Conservation (phyloP, 1,140 invertebrate genomes). For the Drosophila ironensis region DNA sequence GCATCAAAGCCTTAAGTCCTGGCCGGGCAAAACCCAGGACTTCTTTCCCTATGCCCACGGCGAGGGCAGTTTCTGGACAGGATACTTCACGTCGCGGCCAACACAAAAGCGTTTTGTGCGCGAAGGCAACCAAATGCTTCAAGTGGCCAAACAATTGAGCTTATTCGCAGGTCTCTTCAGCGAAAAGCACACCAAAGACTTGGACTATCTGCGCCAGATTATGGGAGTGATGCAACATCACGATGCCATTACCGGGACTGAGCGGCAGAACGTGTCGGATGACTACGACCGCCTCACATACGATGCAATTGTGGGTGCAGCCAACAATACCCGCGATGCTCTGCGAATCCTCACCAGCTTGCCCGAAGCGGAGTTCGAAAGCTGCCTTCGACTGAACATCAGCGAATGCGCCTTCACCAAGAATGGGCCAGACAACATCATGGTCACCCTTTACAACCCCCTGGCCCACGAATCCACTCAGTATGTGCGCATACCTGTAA, state of each 20-base stretch:
- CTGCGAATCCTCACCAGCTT: constrained; percentile 83
- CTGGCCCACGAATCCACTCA: constrained; percentile 85
- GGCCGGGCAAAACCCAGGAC: constrained; percentile 89
- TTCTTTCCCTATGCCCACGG: constrained; percentile 96
- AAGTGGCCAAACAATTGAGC: constrained; percentile 85
- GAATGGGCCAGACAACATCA: constrained; percentile 84
- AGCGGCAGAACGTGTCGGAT: constrained; percentile 93
- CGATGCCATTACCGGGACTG: constrained; percentile 93
- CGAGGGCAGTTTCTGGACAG: constrained; percentile 94
- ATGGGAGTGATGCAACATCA: constrained; percentile 97
- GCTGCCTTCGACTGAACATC: constrained; percentile 87
- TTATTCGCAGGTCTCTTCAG: constrained; percentile 65
- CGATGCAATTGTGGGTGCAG: constrained; percentile 44
- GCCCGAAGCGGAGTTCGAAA: constrained; percentile 76
- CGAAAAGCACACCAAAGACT: constrained; percentile 44
- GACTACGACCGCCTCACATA: constrained; percentile 88
- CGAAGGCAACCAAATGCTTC: constrained; percentile 90
- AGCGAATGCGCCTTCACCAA: constrained; percentile 83
- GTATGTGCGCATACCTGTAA: constrained; percentile 88
- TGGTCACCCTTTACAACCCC: constrained; percentile 91
- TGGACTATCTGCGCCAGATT: constrained; percentile 68
- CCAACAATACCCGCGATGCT: constrained; percentile 41
- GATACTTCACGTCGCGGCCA: constrained; percentile 95
- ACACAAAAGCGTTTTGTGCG: constrained; percentile 92
- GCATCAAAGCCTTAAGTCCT: constrained; percentile 85